Conservation (phyloP, 2,113 vertebrate species). For the Gadus chalcogrammus region DNA sequence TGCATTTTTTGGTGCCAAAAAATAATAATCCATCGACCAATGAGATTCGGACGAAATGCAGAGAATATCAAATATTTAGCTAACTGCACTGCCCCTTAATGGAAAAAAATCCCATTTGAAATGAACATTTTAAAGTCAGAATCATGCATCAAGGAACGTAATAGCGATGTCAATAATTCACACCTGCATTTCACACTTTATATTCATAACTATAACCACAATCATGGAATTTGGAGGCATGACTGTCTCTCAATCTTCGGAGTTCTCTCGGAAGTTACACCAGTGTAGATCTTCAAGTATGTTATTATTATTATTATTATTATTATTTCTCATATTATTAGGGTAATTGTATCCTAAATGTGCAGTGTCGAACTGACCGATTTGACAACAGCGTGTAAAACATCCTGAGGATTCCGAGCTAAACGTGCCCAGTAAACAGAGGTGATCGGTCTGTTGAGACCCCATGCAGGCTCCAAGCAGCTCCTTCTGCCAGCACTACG, state of each 20-base stretch:
- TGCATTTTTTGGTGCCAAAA: slow-evolving; percentile 53
- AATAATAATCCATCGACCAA: slow-evolving; percentile 48
- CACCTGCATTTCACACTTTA: slow-evolving; percentile 25
- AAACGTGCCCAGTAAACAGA: no score
- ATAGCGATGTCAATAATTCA: slow-evolving; percentile 64
- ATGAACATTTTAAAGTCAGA: slow-evolving; percentile 57
- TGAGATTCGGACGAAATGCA: slow-evolving; percentile 47
- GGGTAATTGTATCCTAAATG: no score
- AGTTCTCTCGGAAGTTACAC: no score
- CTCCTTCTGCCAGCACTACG: no score
- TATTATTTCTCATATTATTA: no score
- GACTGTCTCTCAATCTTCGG: slow-evolving; percentile 34
- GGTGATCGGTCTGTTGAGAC: no score
- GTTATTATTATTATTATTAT: no score
- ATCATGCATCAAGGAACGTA: slow-evolving; percentile 49
- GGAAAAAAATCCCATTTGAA: slow-evolving; percentile 50
- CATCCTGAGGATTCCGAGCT: no score
- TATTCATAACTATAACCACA: slow-evolving; percentile 57
- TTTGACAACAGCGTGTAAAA: no score
- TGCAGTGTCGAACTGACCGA: no score
- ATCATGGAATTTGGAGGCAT: slow-evolving; percentile 42
- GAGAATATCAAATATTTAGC: slow-evolving; percentile 64
- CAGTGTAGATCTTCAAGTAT: no score
- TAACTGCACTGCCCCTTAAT: slow-evolving; percentile 48
- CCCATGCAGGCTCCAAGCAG: no score